phyloP scores from a whole-genome alignment of 2,113 vertebrate species.

The Aepyceros melampus region DNA sequence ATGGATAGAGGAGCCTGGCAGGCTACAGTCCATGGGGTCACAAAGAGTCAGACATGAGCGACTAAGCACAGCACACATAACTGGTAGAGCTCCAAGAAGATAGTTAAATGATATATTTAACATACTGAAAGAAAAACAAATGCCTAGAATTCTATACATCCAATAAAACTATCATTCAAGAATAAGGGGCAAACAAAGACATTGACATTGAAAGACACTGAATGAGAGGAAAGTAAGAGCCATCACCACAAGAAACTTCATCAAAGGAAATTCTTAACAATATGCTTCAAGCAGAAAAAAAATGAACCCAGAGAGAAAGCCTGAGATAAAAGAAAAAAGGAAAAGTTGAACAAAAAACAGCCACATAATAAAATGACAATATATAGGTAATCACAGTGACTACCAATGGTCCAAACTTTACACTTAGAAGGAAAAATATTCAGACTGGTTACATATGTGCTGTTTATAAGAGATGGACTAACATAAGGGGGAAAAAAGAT shows the following conservation, averaged over 20 bases:
- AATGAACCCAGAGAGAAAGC: background rate
- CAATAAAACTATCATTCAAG: constrained; percentile 1
- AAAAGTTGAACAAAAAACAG: background rate
- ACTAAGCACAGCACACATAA: background rate
- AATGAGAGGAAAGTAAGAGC: constrained; percentile 16
- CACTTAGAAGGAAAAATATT: background rate
- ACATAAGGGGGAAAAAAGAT: background rate
- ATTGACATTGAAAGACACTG: background rate
- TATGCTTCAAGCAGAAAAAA: background rate
- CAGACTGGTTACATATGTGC: background rate
- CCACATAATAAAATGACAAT: constrained; percentile 6
- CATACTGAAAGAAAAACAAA: background rate
- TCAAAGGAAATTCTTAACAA: constrained; percentile 31
- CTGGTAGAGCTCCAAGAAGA: background rate
- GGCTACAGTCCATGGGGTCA: background rate
- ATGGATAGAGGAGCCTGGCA: background rate
- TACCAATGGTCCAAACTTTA: background rate
- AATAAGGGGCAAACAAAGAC: background rate
- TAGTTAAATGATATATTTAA: background rate
- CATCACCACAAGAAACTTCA: background rate
- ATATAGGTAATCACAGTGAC: background rate
- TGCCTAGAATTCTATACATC: background rate
- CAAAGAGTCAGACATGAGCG: background rate
- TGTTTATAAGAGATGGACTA: background rate
- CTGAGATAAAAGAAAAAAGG: background rate